These are phyloP conservation scores for Diglossa cyanea DNA, from an alignment of 2,797 vertebrate genomes.

Conservation along the genomic window DNA sequence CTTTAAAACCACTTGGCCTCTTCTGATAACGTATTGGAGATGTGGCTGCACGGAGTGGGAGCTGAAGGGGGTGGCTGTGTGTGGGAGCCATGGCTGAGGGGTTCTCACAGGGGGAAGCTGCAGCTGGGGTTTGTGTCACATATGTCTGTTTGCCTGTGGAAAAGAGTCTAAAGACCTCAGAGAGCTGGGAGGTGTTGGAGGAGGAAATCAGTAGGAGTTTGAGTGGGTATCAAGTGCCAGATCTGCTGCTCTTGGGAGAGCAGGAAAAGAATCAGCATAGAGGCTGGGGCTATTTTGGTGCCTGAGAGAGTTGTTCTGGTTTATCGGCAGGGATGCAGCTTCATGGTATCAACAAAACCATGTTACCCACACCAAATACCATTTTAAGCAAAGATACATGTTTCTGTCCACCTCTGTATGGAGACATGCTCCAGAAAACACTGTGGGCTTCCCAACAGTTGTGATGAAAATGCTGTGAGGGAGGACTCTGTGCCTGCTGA, in stretches of 20 bases:
- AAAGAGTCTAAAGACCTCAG: not conserved
- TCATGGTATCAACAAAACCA: not conserved
- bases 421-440: not conserved
- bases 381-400: not conserved
- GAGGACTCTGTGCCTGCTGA: rapidly evolving
- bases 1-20: not conserved
- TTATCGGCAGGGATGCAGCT: not conserved
- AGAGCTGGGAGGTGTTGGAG: not conserved
- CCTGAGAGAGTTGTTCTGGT: not conserved
- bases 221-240: not conserved
- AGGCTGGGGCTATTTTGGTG: not conserved
- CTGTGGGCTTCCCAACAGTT: not conserved
- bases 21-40: not conserved
- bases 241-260: not conserved
- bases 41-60: rapidly evolving
- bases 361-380: not conserved
- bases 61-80: not conserved
- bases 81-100: not conserved
- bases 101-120: not conserved
- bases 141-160: not conserved
- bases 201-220: not conserved
- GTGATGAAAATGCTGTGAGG: not conserved
- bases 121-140: rapidly evolving
- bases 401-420: not conserved
- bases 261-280: not conserved